Conservation (phyloP, 2,888 invertebrate genomes). For the Linnaemya tessellans region DNA sequence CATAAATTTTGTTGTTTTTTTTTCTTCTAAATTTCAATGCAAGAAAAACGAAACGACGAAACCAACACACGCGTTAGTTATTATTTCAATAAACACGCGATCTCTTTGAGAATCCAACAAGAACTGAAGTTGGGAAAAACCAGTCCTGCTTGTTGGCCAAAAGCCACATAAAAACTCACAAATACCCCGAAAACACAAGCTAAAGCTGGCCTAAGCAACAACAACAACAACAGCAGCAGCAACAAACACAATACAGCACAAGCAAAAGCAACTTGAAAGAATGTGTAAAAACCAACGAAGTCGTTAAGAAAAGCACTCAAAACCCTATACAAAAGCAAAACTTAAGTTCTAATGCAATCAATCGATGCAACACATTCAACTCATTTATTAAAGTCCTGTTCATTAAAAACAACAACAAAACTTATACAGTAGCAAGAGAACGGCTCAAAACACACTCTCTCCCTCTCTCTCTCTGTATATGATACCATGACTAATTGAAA, state of each 20-base stretch:
- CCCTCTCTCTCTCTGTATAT: not conserved
- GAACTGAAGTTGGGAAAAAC: conserved; percentile 83
- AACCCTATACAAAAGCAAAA: conserved; percentile 34
- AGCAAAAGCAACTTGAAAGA: conserved; percentile 31
- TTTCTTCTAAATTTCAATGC: conserved; percentile 10
- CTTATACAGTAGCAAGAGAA: not conserved
- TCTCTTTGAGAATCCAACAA: conserved; percentile 83
- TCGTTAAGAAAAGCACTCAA: conserved; percentile 54
- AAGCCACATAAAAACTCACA: conserved; percentile 73
- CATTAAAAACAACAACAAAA: conserved; percentile 3
- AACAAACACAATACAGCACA: conserved; percentile 30
- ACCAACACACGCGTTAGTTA: conserved; percentile 69
- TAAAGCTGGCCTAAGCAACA: conserved; percentile 39
- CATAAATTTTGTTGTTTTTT: conserved; percentile 41
- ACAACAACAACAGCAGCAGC: conserved; percentile 40
- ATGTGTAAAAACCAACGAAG: conserved; percentile 19
- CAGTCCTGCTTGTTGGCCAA: conserved; percentile 81
- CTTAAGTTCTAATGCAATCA: conserved; percentile 51
- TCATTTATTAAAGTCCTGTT: conserved; percentile 66
- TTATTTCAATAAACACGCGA: conserved; percentile 74
- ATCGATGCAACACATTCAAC: conserved; percentile 9
- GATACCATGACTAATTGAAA: not conserved
- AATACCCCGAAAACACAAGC: conserved; percentile 43
- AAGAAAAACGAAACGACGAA: conserved; percentile 64
- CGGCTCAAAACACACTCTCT: conserved; percentile 18